Evolutionary conservation across 35 echinoderm and acorn worm species (phyloP), one percentile per base, ranked within the genome.

Genomic region (Holothuria glaberrima): DNA sequence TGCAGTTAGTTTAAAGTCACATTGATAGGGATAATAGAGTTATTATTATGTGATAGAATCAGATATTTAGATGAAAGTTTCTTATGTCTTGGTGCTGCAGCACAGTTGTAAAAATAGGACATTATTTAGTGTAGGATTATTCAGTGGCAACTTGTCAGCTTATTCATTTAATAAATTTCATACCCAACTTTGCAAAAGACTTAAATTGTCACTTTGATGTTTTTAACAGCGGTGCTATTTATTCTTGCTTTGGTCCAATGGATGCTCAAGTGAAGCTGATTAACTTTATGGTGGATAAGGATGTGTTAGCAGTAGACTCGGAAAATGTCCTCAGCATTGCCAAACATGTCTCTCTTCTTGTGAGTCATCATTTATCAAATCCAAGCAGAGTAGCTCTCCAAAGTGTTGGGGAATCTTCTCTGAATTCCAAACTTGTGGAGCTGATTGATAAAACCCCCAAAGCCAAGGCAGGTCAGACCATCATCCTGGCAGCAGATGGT

Each of bases 201-300:
- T 7, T 7, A 41, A 41, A 4, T 41, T 65, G 7, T 65, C 9
- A 9, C 7, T 69, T 86, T 28, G 0, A 14, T 57, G 74, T 38
- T 57, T 86, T 73, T 36, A 74, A 44, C 77, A 99, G 97, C 45
- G 97, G 94, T 59, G 97, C 97, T 12, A 90, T 99, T 38, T 76
- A 95, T 31, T 84, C 68, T 20, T 86, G 93, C 60, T 83, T 83
- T 85, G 97, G 97, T 20, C 97, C 97, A 1, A 52, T 99, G 36
- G 97, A 99, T 95, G 97, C 97, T 9, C 97, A 99, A 67, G 89
- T 99, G 33, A 90, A 82, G 36, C 83, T 99, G 31, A 68, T 99
- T 16, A 91, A 95, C 38, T 92, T 90, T 65, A 86, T 93, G 18
- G 54, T 95, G 18, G 97, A 99, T 54, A 93, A 95, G 58, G 83